Evolutionary conservation across 2,888 invertebrate species (phyloP).

Genomic region (Cosmopolites sordidus): DNA sequence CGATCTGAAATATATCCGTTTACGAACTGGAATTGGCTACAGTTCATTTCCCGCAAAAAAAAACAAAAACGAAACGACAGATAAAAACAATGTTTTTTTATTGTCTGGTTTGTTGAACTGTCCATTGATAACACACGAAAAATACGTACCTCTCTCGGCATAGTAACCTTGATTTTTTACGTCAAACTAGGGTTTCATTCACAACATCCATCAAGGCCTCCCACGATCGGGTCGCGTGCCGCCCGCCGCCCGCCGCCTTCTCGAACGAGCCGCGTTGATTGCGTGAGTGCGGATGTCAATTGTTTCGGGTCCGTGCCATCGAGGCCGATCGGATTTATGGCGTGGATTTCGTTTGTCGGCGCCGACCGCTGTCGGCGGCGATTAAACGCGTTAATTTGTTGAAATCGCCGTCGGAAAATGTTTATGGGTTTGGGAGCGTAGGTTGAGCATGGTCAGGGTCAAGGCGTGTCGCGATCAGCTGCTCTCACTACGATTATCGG

Average conservation of each 20-base stretch:
- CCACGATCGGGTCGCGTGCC: conserved; percentile 19
- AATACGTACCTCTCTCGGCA: neutral
- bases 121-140: too few relatives aligned
- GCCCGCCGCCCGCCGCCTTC: conserved; percentile 14
- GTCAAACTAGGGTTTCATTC: conserved; percentile 1
- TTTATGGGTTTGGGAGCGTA: conserved; percentile 10
- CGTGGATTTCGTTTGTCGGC: conserved; percentile 25
- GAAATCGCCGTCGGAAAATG: conserved; percentile 18
- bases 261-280: conserved; percentile 25
- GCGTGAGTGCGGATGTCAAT: conserved; percentile 32
- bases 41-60: too few relatives aligned
- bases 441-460: conserved; percentile 16
- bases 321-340: conserved; percentile 25
- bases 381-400: conserved; percentile 27
- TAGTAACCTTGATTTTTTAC: conserved; percentile 1
- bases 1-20: too few relatives aligned
- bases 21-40: too few relatives aligned
- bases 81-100: too few relatives aligned
- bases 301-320: conserved; percentile 25
- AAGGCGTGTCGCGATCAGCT: conserved; percentile 3
- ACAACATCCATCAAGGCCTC: conserved; percentile 8
- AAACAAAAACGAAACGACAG: too few relatives aligned
- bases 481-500: too few relatives aligned
- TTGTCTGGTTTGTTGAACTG: too few relatives aligned
- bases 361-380: conserved; percentile 19